Base-by-base conservation (phyloP, 2,888 invertebrate genomes). In the Acanthosepion pharaonis region DNA sequence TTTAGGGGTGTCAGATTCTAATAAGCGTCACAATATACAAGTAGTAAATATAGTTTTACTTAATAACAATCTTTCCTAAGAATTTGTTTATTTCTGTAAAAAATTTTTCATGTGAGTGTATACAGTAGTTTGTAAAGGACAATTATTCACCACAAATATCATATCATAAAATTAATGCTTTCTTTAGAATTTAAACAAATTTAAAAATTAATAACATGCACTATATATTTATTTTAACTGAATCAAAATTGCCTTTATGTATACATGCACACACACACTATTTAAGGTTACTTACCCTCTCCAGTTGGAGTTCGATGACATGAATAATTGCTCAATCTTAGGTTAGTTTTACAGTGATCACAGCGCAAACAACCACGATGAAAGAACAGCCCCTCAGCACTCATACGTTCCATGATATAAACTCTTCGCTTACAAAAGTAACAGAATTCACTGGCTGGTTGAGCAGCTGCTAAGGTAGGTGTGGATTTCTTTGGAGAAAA, bases 361-460 rank as follows among this genome's bases (percentile, higher is more conserved):
- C 99, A 99, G 95, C 99, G 96, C 98, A 99, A 99, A 98, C 99
- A 99, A 93, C 96, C 96, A 11, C 99, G 98, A 97, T 99, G 99
- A 97, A 99, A 98, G 97, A 98, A 98, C 96, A 98, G 98, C 33
- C 99, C 99, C 98, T 99, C 99, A 6, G 99, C 99, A 93, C 98
- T 98, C 95, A 99, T 98, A 95, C 99, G 98, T 97, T 99, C 99
- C 98, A 99, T 99, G 55, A 99, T 98, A 97, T 99, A 99, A 94
- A 99, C 99, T 93, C 99, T 98, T 97, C 98, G 98, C 94, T 98
- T 98, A 98, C 99, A 99, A 97, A 99, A 99, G 98, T 98, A 99
- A 98, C 98, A 99, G 96, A 96, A 95, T 95, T 97, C 97, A 95
- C 97, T 97, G 94, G 96, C 96, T 33, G 96, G 96, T 95, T 96